Conservation (phyloP, 2,797 vertebrate species). For the Rhadinocentrus ornatus region DNA sequence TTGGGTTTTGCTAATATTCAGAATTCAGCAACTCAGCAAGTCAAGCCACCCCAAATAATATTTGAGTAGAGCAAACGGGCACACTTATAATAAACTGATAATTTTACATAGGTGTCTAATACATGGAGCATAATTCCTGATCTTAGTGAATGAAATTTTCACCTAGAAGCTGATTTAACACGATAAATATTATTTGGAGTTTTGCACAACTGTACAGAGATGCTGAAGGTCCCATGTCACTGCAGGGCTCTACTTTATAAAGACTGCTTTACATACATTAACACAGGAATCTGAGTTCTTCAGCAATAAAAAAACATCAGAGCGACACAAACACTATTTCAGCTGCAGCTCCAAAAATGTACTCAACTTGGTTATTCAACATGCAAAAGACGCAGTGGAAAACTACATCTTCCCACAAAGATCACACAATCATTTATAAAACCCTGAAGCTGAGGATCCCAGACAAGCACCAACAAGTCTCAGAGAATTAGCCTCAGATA, state of each 20-base stretch:
- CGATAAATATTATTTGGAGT: conserved; percentile 56
- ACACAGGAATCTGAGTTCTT: conserved; percentile 34
- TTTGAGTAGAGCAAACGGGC: conserved; percentile 18
- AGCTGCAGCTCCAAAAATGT: conserved; percentile 32
- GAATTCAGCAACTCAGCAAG: conserved; percentile 34
- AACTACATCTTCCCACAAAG: conserved; percentile 28
- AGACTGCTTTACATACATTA: conserved; percentile 25
- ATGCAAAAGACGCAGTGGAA: conserved; percentile 20
- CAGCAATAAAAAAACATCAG: conserved; percentile 28
- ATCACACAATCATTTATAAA: conserved; percentile 35
- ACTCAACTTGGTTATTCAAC: conserved; percentile 38
- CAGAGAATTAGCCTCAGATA: conserved; percentile 2
- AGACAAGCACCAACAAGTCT: conserved; percentile 18
- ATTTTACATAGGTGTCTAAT: background rate
- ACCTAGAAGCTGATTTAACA: background rate
- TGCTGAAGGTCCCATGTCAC: conserved; percentile 25
- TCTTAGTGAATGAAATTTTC: background rate
- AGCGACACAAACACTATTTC: conserved; percentile 36
- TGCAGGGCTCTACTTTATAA: conserved; percentile 12
- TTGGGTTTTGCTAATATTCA: conserved; percentile 24
- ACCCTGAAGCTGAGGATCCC: conserved; percentile 18
- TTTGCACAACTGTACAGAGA: conserved; percentile 31
- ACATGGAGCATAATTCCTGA: background rate
- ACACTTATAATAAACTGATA: background rate
- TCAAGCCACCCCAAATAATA: conserved; percentile 52